Conservation (phyloP, 35 echinoderm and acorn worm species). For the Chiridota heheva region DNA sequence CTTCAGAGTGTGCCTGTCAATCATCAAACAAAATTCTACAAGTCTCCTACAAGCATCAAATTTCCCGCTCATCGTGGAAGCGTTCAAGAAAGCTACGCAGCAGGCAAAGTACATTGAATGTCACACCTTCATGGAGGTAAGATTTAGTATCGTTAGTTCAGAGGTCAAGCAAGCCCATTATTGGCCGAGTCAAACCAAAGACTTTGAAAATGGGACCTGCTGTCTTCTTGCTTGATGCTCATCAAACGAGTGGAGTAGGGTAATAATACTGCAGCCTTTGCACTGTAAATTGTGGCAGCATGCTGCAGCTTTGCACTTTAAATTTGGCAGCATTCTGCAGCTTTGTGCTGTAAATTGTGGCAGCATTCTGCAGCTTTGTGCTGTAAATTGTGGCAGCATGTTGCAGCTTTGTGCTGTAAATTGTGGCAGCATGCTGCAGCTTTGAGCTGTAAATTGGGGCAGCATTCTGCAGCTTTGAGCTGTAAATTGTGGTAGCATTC, state of each 20-base stretch:
- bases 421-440: too few species aligned
- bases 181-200: too few species aligned
- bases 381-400: too few species aligned
- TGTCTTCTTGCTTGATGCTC: background rate
- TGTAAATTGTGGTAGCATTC: too few species aligned
- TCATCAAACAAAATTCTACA: slow-evolving; percentile 67
- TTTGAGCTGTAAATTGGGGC: too few species aligned
- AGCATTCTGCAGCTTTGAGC: too few species aligned
- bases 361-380: too few species aligned
- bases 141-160: background rate
- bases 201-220: too few species aligned
- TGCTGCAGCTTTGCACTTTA: background rate
- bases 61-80: slow-evolving; percentile 66
- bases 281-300: background rate
- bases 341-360: too few species aligned
- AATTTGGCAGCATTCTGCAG: background rate
- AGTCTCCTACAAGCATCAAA: slow-evolving; percentile 36
- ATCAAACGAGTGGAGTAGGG: background rate
- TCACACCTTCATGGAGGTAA: slow-evolving; percentile 92
- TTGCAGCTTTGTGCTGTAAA: too few species aligned
- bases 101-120: slow-evolving; percentile 71
- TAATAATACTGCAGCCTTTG: background rate
- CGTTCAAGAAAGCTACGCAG: slow-evolving; percentile 62
- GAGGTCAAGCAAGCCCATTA: background rate
- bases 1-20: slow-evolving; percentile 72